Evolutionary conservation across 2,888 invertebrate genomes (phyloP).

Genomic region (Spicauda simplicius): DNA sequence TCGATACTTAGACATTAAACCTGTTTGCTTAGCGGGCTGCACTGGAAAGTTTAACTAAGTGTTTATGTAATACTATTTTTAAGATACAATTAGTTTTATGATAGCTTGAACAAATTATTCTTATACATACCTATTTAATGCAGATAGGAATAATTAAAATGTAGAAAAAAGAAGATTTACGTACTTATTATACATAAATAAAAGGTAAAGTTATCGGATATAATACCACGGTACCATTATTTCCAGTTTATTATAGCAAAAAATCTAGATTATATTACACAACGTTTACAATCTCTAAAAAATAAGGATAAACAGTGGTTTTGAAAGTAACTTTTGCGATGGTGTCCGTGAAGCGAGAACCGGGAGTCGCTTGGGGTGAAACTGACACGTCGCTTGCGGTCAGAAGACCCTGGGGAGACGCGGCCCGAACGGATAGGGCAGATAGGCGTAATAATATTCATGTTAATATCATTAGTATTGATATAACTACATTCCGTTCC

Average conservation of each 20-base stretch:
- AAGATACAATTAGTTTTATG: neutral
- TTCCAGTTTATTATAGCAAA: too few relatives aligned
- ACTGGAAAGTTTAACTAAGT: conserved; percentile 12
- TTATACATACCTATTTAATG: too few relatives aligned
- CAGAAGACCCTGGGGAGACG: conserved; percentile 46
- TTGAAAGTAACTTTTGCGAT: conserved; percentile 68
- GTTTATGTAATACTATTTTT: conserved; percentile 11
- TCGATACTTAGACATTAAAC: conserved; percentile 7
- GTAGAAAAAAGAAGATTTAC: too few relatives aligned
- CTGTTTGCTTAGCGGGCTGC: conserved; percentile 15
- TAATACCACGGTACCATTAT: too few relatives aligned
- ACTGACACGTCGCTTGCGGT: conserved; percentile 64
- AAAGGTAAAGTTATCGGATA: too few relatives aligned
- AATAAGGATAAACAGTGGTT: conserved; percentile 47
- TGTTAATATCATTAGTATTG: neutral
- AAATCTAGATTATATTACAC: neutral
- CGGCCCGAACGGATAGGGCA: neutral
- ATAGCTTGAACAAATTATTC: neutral
- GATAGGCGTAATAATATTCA: too few relatives aligned
- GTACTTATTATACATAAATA: too few relatives aligned
- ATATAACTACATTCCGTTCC: too few relatives aligned
- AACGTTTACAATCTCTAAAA: conserved; percentile 14
- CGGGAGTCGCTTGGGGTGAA: conserved; percentile 62
- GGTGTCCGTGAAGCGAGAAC: conserved; percentile 61
- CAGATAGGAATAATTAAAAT: too few relatives aligned